phyloP scores from a whole-genome alignment of 2,888 invertebrate species.

The Mythimna albipuncta region DNA sequence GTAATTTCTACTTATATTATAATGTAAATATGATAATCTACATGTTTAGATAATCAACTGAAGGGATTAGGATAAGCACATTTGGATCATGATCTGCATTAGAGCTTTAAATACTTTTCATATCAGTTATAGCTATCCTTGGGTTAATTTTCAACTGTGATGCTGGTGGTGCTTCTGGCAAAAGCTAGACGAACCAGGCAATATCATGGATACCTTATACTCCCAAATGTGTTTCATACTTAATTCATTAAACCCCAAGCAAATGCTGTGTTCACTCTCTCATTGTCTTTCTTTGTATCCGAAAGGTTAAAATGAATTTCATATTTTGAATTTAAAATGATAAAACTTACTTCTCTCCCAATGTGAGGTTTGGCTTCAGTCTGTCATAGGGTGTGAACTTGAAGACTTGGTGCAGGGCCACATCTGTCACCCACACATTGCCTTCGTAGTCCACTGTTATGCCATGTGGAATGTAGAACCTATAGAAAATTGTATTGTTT shows the following conservation, averaged over 20 bases:
- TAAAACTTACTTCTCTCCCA: conserved; percentile 83
- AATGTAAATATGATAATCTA: no score
- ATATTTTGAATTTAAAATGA: background rate
- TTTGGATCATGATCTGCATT: no score
- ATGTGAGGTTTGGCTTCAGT: conserved; percentile 77
- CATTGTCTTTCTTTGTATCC: no score
- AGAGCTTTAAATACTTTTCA: background rate
- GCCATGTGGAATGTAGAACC: conserved; percentile 97
- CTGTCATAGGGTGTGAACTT: conserved; percentile 91
- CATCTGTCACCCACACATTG: conserved; percentile 97
- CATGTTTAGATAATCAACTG: no score
- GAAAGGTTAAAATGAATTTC: background rate
- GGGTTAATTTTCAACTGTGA: background rate
- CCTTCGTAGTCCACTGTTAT: conserved; percentile 94
- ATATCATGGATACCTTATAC: background rate
- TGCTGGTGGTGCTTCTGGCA: accelerated
- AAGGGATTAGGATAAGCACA: no score
- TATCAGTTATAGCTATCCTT: background rate
- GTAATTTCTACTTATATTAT: no score
- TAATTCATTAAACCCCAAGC: no score
- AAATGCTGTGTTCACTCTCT: no score
- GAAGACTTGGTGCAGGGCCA: conserved; percentile 96
- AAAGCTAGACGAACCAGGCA: background rate
- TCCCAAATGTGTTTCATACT: no score
- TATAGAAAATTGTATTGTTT: conserved; percentile 68